Evolutionary conservation across 2,888 invertebrate species (phyloP).

Genomic region (Epirrita christyi): DNA sequence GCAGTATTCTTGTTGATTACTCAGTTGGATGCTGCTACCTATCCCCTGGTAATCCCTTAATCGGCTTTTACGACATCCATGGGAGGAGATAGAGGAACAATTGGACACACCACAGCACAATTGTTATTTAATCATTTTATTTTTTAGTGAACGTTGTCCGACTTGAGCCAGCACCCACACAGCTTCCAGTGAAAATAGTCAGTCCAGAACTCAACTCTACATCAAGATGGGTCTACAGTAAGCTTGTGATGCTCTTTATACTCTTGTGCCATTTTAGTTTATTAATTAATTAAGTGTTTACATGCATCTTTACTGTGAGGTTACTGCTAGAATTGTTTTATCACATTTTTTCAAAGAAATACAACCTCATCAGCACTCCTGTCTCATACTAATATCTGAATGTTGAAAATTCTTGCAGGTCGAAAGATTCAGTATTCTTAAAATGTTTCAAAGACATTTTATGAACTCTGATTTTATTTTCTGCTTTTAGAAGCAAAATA

Average conservation of each 20-base stretch:
- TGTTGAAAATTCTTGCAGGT: constrained; percentile 10
- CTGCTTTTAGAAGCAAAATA: constrained; percentile 5
- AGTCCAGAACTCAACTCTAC: constrained; percentile 63
- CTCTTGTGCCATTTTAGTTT: constrained; percentile 54
- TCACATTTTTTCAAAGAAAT: not conserved
- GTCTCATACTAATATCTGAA: not conserved
- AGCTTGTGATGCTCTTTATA: constrained; percentile 49
- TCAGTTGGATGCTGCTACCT: too few relatives aligned
- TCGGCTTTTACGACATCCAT: too few relatives aligned
- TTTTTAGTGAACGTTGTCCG: constrained; percentile 76
- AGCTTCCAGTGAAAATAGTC: constrained; percentile 75
- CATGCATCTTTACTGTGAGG: constrained; percentile 6
- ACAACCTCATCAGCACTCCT: not conserved
- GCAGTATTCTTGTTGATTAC: too few relatives aligned
- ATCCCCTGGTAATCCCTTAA: too few relatives aligned
- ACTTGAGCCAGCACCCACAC: constrained; percentile 73
- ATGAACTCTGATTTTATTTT: constrained; percentile 5
- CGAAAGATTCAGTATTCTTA: constrained; percentile 11
- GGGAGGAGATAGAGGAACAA: too few relatives aligned
- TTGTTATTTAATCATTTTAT: too few relatives aligned
- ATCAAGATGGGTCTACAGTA: constrained; percentile 39
- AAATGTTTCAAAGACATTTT: constrained; percentile 7
- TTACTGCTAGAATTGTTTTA: constrained; percentile 4
- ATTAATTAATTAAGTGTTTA: constrained; percentile 35
- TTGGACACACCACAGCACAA: too few relatives aligned